Percentiles rank a stretch among this genome's conserved stretches.
phyloP scores from a whole-genome alignment of 2,888 invertebrate genomes.

The Ganaspis brasiliensis region DNA sequence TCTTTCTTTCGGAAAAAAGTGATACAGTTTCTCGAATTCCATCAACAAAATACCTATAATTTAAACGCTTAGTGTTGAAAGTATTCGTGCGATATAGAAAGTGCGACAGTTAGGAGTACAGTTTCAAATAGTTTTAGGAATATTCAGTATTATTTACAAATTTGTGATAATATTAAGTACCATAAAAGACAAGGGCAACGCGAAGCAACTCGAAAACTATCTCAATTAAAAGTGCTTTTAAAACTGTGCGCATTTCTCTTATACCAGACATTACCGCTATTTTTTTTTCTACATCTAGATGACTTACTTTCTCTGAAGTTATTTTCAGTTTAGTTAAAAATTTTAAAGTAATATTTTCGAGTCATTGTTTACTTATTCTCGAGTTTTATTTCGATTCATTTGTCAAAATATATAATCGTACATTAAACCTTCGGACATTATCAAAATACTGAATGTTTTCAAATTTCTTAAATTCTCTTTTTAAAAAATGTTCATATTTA shows the following conservation, averaged over 20 bases:
- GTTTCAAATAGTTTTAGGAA: constrained; percentile 5
- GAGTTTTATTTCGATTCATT: too few species aligned
- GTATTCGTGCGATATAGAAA: constrained; percentile 32
- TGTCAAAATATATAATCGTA: too few species aligned
- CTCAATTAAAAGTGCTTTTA: constrained; percentile 22
- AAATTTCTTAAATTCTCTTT: too few species aligned
- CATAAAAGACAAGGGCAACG: constrained; percentile 38
- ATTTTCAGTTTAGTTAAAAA: background rate
- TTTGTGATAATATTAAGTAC: constrained; percentile 35
- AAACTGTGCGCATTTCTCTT: constrained; percentile 29
- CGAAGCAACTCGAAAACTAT: constrained; percentile 30
- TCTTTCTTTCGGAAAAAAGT: background rate
- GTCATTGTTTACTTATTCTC: too few species aligned
- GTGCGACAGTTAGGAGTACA: constrained; percentile 26
- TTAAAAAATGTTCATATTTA: too few species aligned
- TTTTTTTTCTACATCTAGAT: constrained; percentile 31
- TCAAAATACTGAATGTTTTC: too few species aligned
- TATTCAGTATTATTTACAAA: constrained; percentile 38
- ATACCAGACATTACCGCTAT: constrained; percentile 10
- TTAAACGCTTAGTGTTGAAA: constrained; percentile 11
- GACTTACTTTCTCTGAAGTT: constrained; percentile 26
- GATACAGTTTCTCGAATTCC: constrained; percentile 31
- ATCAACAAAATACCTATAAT: constrained; percentile 19
- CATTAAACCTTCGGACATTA: too few species aligned
- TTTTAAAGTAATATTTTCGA: too few species aligned